Conservation (phyloP, 2,888 invertebrate species). For the Falcaria lacertinaria region DNA sequence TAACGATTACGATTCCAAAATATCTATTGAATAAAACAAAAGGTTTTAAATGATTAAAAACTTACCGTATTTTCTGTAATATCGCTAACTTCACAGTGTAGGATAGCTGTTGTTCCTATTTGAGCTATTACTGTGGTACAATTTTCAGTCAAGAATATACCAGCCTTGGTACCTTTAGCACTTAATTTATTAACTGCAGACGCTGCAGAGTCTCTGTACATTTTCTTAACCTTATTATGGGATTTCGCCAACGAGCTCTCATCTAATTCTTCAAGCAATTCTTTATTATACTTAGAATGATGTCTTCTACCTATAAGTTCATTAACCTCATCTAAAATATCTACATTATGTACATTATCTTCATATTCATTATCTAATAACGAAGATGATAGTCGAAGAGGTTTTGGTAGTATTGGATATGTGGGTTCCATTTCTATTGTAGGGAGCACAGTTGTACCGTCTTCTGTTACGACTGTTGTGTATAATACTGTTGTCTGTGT, state of each 20-base stretch:
- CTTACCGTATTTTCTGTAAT: slow-evolving; percentile 82
- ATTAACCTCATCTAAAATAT: slow-evolving; percentile 52
- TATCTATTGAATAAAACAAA: neutral
- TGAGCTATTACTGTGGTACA: slow-evolving; percentile 82
- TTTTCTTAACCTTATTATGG: slow-evolving; percentile 70
- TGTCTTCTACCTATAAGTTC: slow-evolving; percentile 43
- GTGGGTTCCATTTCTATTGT: slow-evolving; percentile 42
- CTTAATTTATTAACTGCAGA: slow-evolving; percentile 66
- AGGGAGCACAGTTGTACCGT: slow-evolving; percentile 21
- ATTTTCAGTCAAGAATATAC: slow-evolving; percentile 80
- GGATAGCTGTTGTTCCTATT: slow-evolving; percentile 80
- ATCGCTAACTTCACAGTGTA: slow-evolving; percentile 83
- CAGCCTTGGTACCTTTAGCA: slow-evolving; percentile 55
- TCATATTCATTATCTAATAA: slow-evolving; percentile 52
- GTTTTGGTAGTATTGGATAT: slow-evolving; percentile 62
- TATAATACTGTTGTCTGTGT: slow-evolving; percentile 47
- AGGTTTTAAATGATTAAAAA: slow-evolving; percentile 8
- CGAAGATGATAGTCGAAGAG: slow-evolving; percentile 51
- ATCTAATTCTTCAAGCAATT: slow-evolving; percentile 52
- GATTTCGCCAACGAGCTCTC: slow-evolving; percentile 53
- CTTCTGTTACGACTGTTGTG: slow-evolving; percentile 36
- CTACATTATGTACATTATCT: slow-evolving; percentile 61
- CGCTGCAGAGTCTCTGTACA: slow-evolving; percentile 70
- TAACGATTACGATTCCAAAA: too few species aligned
- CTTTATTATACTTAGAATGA: slow-evolving; percentile 55